These are phyloP conservation scores for Microtus oregoni DNA, from an alignment of 2,113 vertebrate genomes.

Conservation along the genomic window DNA sequence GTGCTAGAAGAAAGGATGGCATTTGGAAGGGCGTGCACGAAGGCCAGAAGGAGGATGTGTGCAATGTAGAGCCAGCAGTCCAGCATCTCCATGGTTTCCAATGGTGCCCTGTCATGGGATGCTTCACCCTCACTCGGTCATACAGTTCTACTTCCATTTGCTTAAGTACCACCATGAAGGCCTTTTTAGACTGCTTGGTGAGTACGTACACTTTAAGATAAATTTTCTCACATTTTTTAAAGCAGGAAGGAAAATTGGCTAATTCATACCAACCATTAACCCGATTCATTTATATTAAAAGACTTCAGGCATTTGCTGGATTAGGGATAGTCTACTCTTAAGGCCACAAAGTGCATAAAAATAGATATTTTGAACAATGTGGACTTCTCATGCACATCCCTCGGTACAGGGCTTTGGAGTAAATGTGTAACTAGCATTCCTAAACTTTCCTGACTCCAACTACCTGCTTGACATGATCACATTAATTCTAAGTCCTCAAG, in stretches of 20 bases:
- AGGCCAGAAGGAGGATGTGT: not conserved
- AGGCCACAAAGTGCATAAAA: not conserved
- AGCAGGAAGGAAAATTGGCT: conserved; percentile 31
- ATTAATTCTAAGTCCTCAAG: conserved; percentile 8
- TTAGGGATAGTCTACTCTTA: not conserved
- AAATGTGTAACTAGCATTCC: not conserved
- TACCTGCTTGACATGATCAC: not conserved
- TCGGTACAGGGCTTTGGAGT: not conserved
- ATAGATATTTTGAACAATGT: not conserved
- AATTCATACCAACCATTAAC: conserved; percentile 13
- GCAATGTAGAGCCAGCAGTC: not conserved
- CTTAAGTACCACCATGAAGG: conserved; percentile 42
- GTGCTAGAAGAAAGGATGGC: not conserved
- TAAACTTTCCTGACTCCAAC: not conserved
- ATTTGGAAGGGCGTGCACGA: not conserved
- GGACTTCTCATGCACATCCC: not conserved
- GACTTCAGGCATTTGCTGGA: conserved; percentile 14
- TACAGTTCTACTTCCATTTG: not conserved
- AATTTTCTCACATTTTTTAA: conserved; percentile 50
- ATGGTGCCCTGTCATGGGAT: not conserved
- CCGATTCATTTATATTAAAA: not conserved
- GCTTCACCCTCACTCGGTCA: not conserved
- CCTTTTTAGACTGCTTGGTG: conserved; percentile 45
- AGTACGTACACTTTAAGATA: conserved; percentile 40
- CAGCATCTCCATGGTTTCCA: not conserved